A percentile compares a stretch with the other conserved stretches of the same genome.
Conservation (phyloP, 2,888 invertebrate species). For the Altica lythri region DNA sequence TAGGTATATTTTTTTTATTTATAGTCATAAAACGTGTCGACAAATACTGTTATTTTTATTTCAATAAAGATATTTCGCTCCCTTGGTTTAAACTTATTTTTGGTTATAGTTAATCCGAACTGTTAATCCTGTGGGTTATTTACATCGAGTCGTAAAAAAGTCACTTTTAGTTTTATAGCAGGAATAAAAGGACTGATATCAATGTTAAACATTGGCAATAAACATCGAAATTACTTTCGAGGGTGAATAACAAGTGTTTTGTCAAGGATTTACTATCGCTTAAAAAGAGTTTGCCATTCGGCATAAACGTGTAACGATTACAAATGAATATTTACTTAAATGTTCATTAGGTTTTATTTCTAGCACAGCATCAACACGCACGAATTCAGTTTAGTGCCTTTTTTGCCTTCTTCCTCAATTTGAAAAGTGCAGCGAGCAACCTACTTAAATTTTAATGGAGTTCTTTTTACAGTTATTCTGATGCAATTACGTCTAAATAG, state of each 20-base stretch:
- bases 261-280: conserved; percentile 19
- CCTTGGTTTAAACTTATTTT: no score
- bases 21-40: no score
- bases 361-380: conserved; percentile 2
- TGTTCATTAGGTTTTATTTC: conserved; percentile 6
- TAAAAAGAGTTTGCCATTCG: conserved; percentile 13
- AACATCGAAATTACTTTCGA: conserved; percentile 25
- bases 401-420: no score
- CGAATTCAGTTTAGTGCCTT: not conserved
- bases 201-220: conserved; percentile 24
- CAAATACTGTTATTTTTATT: no score
- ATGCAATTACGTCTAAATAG: no score
- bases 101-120: conserved; percentile 1
- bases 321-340: conserved; percentile 17
- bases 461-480: no score
- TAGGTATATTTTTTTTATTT: no score
- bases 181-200: conserved; percentile 19
- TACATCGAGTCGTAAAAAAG: conserved; percentile 19
- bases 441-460: no score
- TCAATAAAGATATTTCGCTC: no score
- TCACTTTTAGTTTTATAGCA: conserved; percentile 21
- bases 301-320: conserved; percentile 12
- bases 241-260: conserved; percentile 27
- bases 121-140: conserved; percentile 14
- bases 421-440: no score